Percentiles rank a stretch among this genome's conserved stretches.
Evolutionary conservation across 2,113 vertebrate species (phyloP).

Genomic region (Pomatorhinus ruficollis): DNA sequence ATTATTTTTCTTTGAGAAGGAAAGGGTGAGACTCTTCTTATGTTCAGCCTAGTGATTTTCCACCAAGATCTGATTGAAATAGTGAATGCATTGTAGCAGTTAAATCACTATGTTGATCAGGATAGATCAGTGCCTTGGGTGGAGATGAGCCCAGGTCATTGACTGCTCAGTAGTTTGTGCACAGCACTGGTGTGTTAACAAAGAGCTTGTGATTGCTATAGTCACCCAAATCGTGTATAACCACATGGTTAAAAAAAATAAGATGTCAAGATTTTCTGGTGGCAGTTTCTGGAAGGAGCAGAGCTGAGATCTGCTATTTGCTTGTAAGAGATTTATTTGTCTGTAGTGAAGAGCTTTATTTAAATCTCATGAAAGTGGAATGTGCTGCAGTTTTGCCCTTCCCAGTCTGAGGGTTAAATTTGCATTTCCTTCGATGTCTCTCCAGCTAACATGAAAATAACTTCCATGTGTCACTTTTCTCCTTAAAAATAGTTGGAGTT

Average conservation of each 20-base stretch:
- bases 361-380: constrained; percentile 2
- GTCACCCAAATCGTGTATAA: neutral
- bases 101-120: neutral
- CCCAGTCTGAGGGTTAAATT: constrained; percentile 28
- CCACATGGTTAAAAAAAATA: neutral
- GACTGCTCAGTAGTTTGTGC: neutral
- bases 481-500: constrained; percentile 13
- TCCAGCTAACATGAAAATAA: constrained; percentile 37
- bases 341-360: neutral
- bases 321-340: neutral
- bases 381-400: constrained; percentile 1
- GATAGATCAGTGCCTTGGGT: neutral
- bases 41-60: neutral
- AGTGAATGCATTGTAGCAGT: neutral
- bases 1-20: neutral
- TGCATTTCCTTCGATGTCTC: neutral
- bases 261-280: neutral
- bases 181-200: neutral
- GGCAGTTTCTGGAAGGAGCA: neutral
- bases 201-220: neutral
- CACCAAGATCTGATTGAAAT: neutral
- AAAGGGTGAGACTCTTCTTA: neutral
- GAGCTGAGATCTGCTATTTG: neutral
- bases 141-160: neutral
- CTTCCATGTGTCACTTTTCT: constrained; percentile 36